A percentile compares a stretch with the other conserved stretches of the same genome.
Evolutionary conservation across 2,113 vertebrate genomes (phyloP).

Genomic region (Dicerorhinus sumatrensis): DNA sequence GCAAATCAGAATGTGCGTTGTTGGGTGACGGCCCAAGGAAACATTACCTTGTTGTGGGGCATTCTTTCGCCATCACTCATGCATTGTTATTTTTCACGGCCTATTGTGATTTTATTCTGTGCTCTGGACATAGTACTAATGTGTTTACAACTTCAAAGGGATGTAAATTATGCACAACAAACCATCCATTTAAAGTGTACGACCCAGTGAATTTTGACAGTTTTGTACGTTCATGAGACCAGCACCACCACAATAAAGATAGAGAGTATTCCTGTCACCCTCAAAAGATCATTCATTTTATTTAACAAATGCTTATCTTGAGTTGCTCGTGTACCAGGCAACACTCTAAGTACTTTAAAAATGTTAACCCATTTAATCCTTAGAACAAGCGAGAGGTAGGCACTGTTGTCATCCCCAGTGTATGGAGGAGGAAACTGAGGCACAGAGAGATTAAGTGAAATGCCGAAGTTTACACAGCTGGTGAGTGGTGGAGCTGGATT

Average conservation of each 20-base stretch:
- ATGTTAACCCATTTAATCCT: constrained; percentile 17
- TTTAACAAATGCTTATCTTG: constrained; percentile 26
- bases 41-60: not conserved
- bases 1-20: not conserved
- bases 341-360: not conserved
- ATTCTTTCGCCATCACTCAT: not conserved
- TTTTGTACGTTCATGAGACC: not conserved
- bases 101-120: constrained; percentile 24
- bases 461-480: not conserved
- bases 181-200: not conserved
- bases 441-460: not conserved
- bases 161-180: constrained; percentile 25
- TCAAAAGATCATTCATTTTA: constrained; percentile 40
- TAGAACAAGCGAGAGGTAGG: not conserved
- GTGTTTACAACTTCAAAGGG: constrained; percentile 39
- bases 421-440: not conserved
- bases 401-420: not conserved
- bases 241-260: not conserved
- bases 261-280: not conserved
- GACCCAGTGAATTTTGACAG: not conserved
- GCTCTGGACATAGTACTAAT: constrained; percentile 20
- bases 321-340: constrained; percentile 13
- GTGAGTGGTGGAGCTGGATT: not conserved
- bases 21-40: not conserved
- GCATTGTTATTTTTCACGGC: not conserved